phyloP scores from a whole-genome alignment of 2,888 invertebrate species.

The Eucriotettix oculatus region DNA sequence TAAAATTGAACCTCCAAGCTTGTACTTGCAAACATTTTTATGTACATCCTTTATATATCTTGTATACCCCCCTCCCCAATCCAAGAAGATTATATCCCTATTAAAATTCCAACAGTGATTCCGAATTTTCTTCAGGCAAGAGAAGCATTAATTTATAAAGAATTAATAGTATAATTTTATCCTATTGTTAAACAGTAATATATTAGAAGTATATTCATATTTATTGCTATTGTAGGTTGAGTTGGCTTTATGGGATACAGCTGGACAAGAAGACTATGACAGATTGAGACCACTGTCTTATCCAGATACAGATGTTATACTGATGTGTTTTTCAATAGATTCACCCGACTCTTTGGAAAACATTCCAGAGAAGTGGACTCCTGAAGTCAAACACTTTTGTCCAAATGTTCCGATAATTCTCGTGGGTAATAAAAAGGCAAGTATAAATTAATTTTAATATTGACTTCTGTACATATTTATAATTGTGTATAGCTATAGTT shows the following conservation, averaged over 20 bases:
- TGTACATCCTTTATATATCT: too few relatives aligned
- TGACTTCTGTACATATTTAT: too few relatives aligned
- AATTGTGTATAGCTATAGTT: too few relatives aligned
- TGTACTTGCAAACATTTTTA: too few relatives aligned
- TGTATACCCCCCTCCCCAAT: too few relatives aligned
- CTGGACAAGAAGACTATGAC: constrained; percentile 39
- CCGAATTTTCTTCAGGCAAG: too few relatives aligned
- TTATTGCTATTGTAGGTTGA: constrained; percentile 17
- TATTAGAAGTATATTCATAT: not conserved
- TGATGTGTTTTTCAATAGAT: constrained; percentile 46
- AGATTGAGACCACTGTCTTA: constrained; percentile 36
- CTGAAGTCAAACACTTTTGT: constrained; percentile 42
- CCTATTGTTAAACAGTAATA: too few relatives aligned
- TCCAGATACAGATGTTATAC: constrained; percentile 43
- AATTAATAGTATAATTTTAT: too few relatives aligned
- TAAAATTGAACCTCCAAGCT: too few relatives aligned
- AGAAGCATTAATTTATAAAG: too few relatives aligned
- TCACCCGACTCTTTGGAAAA: constrained; percentile 42
- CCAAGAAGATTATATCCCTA: too few relatives aligned
- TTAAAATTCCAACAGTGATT: too few relatives aligned
- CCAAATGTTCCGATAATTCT: constrained; percentile 43
- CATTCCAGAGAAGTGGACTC: constrained; percentile 45
- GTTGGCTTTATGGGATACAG: constrained; percentile 35
- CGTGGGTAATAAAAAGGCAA: constrained; percentile 39
- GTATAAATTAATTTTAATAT: not conserved